Evolutionary conservation across 2,888 invertebrate species (phyloP).

Genomic region (Eulithis testata): DNA sequence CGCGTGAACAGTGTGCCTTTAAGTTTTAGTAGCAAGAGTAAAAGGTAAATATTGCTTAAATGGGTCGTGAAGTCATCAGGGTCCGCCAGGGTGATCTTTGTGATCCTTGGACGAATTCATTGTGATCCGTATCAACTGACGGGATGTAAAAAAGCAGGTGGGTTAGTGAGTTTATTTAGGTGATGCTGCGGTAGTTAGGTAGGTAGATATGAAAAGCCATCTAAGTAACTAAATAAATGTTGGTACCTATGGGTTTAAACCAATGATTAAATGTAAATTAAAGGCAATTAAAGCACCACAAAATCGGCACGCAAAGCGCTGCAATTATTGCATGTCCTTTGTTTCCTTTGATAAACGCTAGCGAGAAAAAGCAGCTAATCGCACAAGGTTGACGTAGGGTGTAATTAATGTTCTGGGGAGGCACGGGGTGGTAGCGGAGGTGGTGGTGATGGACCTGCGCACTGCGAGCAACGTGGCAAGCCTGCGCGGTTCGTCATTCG

Average conservation of each 20-base stretch:
- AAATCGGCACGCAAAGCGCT: slow-evolving; percentile 36
- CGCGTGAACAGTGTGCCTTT: too few relatives aligned
- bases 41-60: too few relatives aligned
- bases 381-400: slow-evolving; percentile 59
- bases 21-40: too few relatives aligned
- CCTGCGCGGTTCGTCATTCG: slow-evolving; percentile 78
- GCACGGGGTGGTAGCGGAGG: slow-evolving; percentile 50
- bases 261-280: slow-evolving; percentile 1
- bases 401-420: slow-evolving; percentile 68
- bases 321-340: slow-evolving; percentile 49
- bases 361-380: slow-evolving; percentile 47
- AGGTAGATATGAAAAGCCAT: too few relatives aligned
- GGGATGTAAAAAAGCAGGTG: too few relatives aligned
- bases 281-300: slow-evolving; percentile 1
- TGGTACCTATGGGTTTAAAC: neutral
- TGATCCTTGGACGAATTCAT: too few relatives aligned
- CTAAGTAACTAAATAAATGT: too few relatives aligned
- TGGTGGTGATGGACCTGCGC: slow-evolving; percentile 64
- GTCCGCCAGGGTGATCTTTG: too few relatives aligned
- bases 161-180: too few relatives aligned
- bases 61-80: too few relatives aligned
- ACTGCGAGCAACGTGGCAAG: slow-evolving; percentile 57
- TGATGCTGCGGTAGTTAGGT: too few relatives aligned
- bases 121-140: too few relatives aligned
- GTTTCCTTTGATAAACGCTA: slow-evolving; percentile 42